Conservation (phyloP, 1,140 invertebrate species). For the Heliconius congener region DNA sequence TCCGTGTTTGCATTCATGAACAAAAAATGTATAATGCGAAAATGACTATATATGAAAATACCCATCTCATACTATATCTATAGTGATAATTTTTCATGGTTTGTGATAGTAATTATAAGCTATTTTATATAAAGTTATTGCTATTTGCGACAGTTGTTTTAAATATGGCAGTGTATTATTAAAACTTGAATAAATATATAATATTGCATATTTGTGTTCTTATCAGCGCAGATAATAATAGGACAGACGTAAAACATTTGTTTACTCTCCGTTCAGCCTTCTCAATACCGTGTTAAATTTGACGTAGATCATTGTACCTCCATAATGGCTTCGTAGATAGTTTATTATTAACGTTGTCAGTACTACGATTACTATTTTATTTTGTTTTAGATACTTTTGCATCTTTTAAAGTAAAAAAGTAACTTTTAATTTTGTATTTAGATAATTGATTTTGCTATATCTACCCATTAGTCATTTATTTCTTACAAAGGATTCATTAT, state of each 20-base stretch:
- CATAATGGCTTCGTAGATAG: constrained; percentile 31
- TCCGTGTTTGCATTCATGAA: constrained; percentile 12
- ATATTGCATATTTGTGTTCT: constrained; percentile 21
- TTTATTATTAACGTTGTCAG: constrained; percentile 11
- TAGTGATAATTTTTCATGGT: too few species aligned
- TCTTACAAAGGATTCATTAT: not conserved
- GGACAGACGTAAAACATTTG: constrained; percentile 11
- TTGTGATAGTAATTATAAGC: not conserved
- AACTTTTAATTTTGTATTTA: not conserved
- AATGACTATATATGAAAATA: not conserved
- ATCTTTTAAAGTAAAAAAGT: not conserved
- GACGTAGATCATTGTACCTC: constrained; percentile 29
- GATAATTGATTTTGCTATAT: not conserved
- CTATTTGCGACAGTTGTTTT: not conserved
- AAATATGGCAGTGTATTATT: not conserved
- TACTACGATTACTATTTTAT: not conserved
- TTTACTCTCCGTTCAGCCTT: constrained; percentile 26
- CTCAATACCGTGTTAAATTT: constrained; percentile 39
- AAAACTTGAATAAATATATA: not conserved
- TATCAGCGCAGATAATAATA: constrained; percentile 24
- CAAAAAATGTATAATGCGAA: not conserved
- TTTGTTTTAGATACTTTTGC: not conserved
- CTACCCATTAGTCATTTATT: not conserved
- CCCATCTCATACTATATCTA: too few species aligned
- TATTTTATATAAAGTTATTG: not conserved